A percentile compares a stretch with the other conserved stretches of the same genome.
These are phyloP conservation scores for Sakesphorus luctuosus DNA, from an alignment of 2,113 vertebrate species.

Conservation along the genomic window DNA sequence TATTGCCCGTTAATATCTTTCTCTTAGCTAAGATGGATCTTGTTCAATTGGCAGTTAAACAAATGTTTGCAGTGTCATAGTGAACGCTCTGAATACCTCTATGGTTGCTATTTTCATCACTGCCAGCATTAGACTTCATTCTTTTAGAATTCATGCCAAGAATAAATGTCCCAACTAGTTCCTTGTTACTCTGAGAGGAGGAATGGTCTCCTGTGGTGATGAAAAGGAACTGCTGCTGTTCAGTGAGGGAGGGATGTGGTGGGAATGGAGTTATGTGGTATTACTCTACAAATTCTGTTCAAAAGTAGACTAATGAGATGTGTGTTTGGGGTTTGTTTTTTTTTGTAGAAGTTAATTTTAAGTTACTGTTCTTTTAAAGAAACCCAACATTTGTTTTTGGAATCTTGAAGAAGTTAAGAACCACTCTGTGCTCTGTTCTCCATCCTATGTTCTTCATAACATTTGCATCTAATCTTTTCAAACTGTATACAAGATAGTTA, in stretches of 20 bases:
- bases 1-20: conserved; percentile 61
- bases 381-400: background rate
- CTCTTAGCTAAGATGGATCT: conserved; percentile 49
- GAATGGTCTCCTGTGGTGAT: conserved; percentile 59
- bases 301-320: background rate
- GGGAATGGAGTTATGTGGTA: background rate
- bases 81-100: conserved; percentile 47
- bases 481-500: background rate
- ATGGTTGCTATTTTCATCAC: conserved; percentile 70
- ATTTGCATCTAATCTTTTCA: background rate
- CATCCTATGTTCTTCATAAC: background rate
- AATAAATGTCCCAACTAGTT: conserved; percentile 63
- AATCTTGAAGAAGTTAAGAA: background rate
- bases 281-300: background rate
- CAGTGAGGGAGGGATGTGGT: background rate
- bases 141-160: conserved; percentile 53
- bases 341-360: background rate
- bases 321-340: background rate
- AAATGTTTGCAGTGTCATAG: conserved; percentile 69
- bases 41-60: conserved; percentile 62
- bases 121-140: conserved; percentile 56
- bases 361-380: background rate
- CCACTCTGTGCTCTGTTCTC: background rate
- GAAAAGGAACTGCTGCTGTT: conserved; percentile 48
- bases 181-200: conserved; percentile 48